These are phyloP conservation scores for Drosophila novamexicana DNA, from an alignment of 1,140 invertebrate species.

Conservation along the genomic window DNA sequence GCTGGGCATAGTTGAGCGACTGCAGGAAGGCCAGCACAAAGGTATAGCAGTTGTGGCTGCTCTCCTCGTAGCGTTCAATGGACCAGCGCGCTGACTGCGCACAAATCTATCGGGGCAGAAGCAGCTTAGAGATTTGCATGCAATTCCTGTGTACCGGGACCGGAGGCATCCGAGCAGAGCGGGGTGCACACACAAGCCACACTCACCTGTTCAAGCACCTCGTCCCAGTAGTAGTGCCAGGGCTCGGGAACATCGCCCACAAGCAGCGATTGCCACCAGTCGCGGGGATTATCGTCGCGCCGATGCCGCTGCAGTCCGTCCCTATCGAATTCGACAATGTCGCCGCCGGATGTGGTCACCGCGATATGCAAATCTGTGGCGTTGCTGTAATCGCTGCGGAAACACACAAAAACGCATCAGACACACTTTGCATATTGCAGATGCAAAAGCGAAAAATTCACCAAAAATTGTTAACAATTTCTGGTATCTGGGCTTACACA, in stretches of 20 bases:
- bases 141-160: neutral
- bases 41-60: conserved; percentile 91
- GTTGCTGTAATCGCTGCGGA: conserved; percentile 90
- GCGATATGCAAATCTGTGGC: conserved; percentile 93
- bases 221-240: conserved; percentile 92
- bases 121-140: conserved; percentile 48
- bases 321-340: conserved; percentile 91
- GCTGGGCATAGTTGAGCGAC: conserved; percentile 86
- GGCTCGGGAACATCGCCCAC: conserved; percentile 87
- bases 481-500: conserved; percentile 10
- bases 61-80: conserved; percentile 89
- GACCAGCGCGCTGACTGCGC: conserved; percentile 88
- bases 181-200: neutral
- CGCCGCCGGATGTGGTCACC: conserved; percentile 90
- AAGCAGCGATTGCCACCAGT: conserved; percentile 88
- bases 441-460: conserved; percentile 53
- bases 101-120: conserved; percentile 84
- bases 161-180: neutral
- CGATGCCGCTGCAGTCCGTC: conserved; percentile 86
- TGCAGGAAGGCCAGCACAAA: conserved; percentile 91
- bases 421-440: conserved; percentile 54
- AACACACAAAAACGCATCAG: conserved; percentile 60
- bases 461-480: conserved; percentile 4
- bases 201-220: conserved; percentile 87
- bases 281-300: conserved; percentile 84